Base-by-base conservation (phyloP, 2,797 vertebrate species). In the Pangasius macronema region DNA sequence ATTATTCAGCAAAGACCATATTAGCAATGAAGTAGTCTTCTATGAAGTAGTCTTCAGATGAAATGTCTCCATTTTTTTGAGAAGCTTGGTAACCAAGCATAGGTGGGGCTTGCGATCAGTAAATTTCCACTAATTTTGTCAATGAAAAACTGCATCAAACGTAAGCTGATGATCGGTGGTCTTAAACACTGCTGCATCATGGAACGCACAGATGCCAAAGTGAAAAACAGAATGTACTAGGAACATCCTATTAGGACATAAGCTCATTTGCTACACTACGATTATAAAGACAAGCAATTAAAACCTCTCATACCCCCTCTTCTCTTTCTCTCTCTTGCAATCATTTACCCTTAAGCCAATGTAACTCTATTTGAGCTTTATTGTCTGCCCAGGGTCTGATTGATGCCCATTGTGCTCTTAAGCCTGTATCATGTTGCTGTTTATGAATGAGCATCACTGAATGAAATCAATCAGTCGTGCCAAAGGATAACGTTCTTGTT, bases 371-470 rank as follows among this genome's bases (percentile, higher is more conserved):
- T 82, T 87, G 77, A 72, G 42, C 83, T 67, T 67, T 87, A 88
- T 89, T 86, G 83, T 90, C 55, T 77, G 76, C 73, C 82, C 86
- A 85, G 85, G 85, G 73, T 87, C 73, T 88, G 90, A 87, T 30
- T 87, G 86, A 89, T 67, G 57, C 68, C 82, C 82, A 87, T 90
- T 89, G 87, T 90, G 70, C 30, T 79, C 49, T 85, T 81, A 84
- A 88, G 27, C 73, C 77, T 53, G 85, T 84, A 91, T 91, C 87
- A 87, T 63, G 86, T 90, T 91, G 79, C 90, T 86, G 81, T 87
- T 87, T 88, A 88, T 89, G 85, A 88, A 85, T 89, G 83, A 89
- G 82, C 65, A 68, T 82, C n/a, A 39, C 63, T 87, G 87, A 89
- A 77, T 77, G 84, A 76, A 86, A 46, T 90, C 86, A 89, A 80